Evolutionary conservation across 2,797 vertebrate species (phyloP), one percentile per base, ranked within the genome.

Genomic region (Natrix natrix): DNA sequence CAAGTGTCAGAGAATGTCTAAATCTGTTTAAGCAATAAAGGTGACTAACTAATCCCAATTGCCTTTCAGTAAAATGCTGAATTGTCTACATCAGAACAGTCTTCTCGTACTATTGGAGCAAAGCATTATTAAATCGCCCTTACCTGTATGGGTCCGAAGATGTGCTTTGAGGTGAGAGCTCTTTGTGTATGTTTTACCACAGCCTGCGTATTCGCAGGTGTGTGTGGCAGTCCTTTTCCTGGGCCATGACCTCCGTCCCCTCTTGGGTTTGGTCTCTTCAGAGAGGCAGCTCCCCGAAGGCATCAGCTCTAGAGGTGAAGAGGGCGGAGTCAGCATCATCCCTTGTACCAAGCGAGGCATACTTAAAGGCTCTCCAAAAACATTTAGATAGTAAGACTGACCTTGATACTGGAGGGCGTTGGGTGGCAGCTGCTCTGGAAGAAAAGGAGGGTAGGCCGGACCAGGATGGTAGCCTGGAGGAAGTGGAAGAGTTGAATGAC

Each of bases 81-180:
- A 22, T 89, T 26, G 43, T 43, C 37, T 61, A 26, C 12, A 48
- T 88, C 16, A 22, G 32, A 55, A 17, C 37, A 63, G 32, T 26
- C 26, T 26, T 32, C 11, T 37, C 32, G 2, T 28, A n/a, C n/a
- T 74, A 32, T 26, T 74, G 22, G 10, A 91, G 17, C 63, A 4
- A 56, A 74, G 60, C 6, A 8, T 20, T 48, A 61, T 8, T 56
- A 0, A 0, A 8, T 0, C 1, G n/a, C 7, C 91, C 96, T 96
- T 96, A 99, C 99, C 99, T 98, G 99, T 99, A 98, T 99, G 99
- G 12, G 99, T 99, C 96, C 99, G 98, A 96, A 99, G 98, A 94
- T 99, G 99, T 0, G 99, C 99, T 97, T 99, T 99, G 94, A 99
- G 98, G 96, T 99, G 99, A 57, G 99, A 99, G 96, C 99, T 99